Conservation (phyloP, 1,140 invertebrate genomes). For the Drosophila orosa region DNA sequence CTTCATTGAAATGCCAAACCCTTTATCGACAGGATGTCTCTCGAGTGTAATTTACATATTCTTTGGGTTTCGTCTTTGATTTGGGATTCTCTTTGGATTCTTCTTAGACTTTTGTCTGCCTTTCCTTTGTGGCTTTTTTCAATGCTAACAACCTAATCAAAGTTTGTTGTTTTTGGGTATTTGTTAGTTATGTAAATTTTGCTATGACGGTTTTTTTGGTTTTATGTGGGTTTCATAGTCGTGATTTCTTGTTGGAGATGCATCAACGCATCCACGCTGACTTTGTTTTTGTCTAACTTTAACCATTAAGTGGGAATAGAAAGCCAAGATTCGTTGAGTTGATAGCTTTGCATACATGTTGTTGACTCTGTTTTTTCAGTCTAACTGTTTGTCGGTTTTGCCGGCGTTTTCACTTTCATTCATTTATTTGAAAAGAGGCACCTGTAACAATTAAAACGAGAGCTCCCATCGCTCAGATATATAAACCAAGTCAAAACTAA, state of each 20-base stretch:
- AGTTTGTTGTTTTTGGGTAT: slow-evolving; percentile 36
- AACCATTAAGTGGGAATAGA: slow-evolving; percentile 40
- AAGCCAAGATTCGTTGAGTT: slow-evolving; percentile 38
- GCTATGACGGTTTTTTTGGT: slow-evolving; percentile 31
- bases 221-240: slow-evolving; percentile 45
- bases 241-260: slow-evolving; percentile 38
- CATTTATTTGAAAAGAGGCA: slow-evolving; percentile 32
- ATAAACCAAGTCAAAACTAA: slow-evolving; percentile 42
- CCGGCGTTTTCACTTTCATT: slow-evolving; percentile 54
- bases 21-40: slow-evolving; percentile 72
- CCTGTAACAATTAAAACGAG: slow-evolving; percentile 64
- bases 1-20: slow-evolving; percentile 67
- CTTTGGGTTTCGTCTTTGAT: slow-evolving; percentile 29
- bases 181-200: slow-evolving; percentile 71
- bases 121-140: slow-evolving; percentile 40
- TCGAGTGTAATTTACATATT: slow-evolving; percentile 61
- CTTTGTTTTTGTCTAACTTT: slow-evolving; percentile 23
- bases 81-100: slow-evolving; percentile 28
- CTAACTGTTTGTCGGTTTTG: slow-evolving; percentile 34
- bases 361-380: slow-evolving; percentile 13
- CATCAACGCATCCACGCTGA: slow-evolving; percentile 32
- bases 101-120: slow-evolving; percentile 43
- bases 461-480: slow-evolving; percentile 20
- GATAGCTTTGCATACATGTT: slow-evolving; percentile 49
- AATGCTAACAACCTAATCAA: slow-evolving; percentile 75